Percentiles rank a stretch among this genome's conserved stretches.
phyloP scores from a whole-genome alignment of 64 coral and sea anemone species.

The Cladopsammia gracilis region DNA sequence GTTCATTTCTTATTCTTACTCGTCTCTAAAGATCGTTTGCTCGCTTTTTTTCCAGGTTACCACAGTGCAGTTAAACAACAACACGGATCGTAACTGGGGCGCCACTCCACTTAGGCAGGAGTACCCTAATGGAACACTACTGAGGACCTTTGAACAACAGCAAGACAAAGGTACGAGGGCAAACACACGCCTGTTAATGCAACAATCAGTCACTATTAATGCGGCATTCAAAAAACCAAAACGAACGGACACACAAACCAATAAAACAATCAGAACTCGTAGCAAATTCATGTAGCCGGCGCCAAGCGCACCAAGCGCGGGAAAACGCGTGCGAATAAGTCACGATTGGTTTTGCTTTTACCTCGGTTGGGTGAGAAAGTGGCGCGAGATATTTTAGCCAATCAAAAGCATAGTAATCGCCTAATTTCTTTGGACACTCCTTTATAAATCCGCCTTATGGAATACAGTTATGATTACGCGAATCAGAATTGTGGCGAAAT shows the following conservation, averaged over 20 bases:
- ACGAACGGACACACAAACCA: too few relatives aligned
- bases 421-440: background rate
- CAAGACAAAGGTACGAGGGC: constrained; percentile 33
- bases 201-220: background rate
- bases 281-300: too few relatives aligned
- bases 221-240: too few relatives aligned
- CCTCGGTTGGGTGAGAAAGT: too few relatives aligned
- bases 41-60: constrained; percentile 72
- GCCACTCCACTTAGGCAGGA: constrained; percentile 32
- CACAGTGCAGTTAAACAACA: constrained; percentile 87
- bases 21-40: background rate
- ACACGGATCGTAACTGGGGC: constrained; percentile 60
- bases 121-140: background rate
- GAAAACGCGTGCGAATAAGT: too few relatives aligned
- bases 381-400: too few relatives aligned
- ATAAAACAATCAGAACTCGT: too few relatives aligned
- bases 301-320: too few relatives aligned
- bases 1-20: background rate
- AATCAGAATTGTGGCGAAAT: too few relatives aligned
- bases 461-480: too few relatives aligned
- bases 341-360: too few relatives aligned
- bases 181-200: background rate
- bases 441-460: too few relatives aligned
- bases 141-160: constrained; percentile 32
- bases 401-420: background rate